phyloP scores from a whole-genome alignment of 2,797 vertebrate genomes.

The Alca torda region DNA sequence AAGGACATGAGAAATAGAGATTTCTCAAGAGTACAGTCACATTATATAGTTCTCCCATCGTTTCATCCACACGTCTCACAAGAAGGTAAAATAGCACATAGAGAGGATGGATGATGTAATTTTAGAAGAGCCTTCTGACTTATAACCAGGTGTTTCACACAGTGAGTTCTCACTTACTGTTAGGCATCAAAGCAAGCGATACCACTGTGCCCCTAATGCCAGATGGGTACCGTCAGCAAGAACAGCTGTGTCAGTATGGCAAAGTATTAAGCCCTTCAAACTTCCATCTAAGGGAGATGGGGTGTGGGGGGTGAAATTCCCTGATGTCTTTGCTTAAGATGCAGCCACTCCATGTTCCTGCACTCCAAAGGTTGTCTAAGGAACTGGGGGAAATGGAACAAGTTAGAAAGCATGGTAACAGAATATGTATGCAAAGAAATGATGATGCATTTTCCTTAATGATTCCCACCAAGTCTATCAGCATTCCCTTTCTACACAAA shows the following conservation, averaged over 20 bases:
- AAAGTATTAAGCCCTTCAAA: neutral
- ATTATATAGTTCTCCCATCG: neutral
- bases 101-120: neutral
- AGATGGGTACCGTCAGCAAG: neutral
- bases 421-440: neutral
- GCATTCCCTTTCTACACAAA: neutral
- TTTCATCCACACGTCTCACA: neutral
- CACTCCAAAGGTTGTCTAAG: neutral
- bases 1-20: neutral
- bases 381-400: neutral
- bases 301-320: accelerated
- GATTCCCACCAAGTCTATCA: neutral
- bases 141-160: neutral
- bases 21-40: neutral
- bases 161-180: neutral
- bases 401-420: neutral
- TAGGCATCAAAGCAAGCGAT: neutral
- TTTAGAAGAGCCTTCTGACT: neutral
- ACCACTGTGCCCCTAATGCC: neutral
- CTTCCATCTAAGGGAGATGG: neutral
- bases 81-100: neutral
- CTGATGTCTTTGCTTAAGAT: neutral
- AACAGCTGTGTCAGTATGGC: neutral
- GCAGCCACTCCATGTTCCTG: neutral
- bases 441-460: neutral